A percentile compares a stretch with the other conserved stretches of the same genome.
phyloP scores from a whole-genome alignment of 2,113 vertebrate genomes.

The Diadophis punctatus region DNA sequence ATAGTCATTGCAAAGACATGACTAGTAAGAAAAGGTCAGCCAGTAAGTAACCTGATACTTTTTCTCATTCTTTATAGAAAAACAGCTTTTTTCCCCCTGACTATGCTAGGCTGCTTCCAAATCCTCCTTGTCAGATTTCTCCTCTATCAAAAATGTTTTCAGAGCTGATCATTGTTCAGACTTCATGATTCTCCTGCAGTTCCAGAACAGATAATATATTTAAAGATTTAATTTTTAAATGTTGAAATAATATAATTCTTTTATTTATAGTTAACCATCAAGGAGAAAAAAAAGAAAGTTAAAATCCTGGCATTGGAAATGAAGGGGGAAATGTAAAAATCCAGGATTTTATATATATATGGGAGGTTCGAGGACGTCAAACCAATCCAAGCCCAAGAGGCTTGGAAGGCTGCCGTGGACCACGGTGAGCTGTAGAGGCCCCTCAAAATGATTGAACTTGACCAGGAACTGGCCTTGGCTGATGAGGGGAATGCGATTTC shows the following conservation, averaged over 20 bases:
- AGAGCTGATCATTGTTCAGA: not conserved
- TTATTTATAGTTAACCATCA: not conserved
- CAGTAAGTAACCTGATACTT: not conserved
- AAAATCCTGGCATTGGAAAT: not conserved
- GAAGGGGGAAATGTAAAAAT: too few species aligned
- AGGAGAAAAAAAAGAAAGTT: not conserved
- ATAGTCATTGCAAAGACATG: slow-evolving; percentile 6
- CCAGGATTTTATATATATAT: too few species aligned
- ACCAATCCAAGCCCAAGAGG: too few species aligned
- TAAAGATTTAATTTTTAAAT: not conserved
- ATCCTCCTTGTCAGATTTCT: not conserved
- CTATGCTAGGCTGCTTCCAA: not conserved
- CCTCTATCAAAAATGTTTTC: not conserved
- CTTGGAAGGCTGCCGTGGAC: too few species aligned
- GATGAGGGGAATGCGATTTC: too few species aligned
- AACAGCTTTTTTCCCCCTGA: not conserved
- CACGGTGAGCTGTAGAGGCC: too few species aligned
- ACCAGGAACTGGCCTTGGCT: too few species aligned
- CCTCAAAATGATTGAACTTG: too few species aligned
- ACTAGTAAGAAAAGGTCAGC: slow-evolving; percentile 8
- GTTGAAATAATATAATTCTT: not conserved
- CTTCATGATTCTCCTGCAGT: not conserved
- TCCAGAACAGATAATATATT: not conserved
- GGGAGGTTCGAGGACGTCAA: too few species aligned
- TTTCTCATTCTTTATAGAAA: not conserved